Evolutionary conservation across 2,113 vertebrate genomes (phyloP), one percentile per base, ranked within the genome.

Genomic region (Engystomops pustulosus): DNA sequence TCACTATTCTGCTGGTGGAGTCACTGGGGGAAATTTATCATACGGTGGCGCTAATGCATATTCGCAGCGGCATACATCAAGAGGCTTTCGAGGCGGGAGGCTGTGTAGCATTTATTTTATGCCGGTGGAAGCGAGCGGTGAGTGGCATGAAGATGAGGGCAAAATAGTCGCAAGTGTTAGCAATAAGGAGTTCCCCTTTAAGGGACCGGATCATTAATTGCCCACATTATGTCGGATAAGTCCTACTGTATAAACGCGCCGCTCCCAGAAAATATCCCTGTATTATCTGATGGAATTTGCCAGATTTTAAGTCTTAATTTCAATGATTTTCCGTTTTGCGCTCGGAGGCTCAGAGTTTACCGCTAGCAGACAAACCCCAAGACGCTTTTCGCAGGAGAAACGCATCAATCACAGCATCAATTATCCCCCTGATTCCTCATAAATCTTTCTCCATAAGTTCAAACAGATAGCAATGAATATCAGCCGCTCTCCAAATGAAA

Each of bases 381-480:
- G 82, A 76, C 47, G 70, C 32, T 69, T 55, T 68, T 36, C 69
- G 74, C 74, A 78, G 82, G 38, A 69, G 74, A 69, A 84, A 20
- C 82, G 65, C 62, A 84, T 84, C 82, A 78, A 78, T 78, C 82
- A 84, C 41, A 45, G 65, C 74, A 84, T 84, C 82, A 84, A 84
- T 84, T 84, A 84, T 84, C 62, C 82, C 82, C 82, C 74, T 84
- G 62, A 78, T 84, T 84, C 72, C 82, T 69, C 60, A 74, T 84
- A 84, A 84, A 84, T 84, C 82, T 68, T 84, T 70, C 55, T 84
- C 82, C 74, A 84, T 84, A 78, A 84, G 82, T 84, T 84, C 74
- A 84, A 84, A 84, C 62, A 78, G 72, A 68, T 84, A 84, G 70
- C 74, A 69, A 84, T 84, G 82, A 84, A 84, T 84, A 84, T 84